Evolutionary conservation across 2,113 vertebrate genomes (phyloP), one percentile per base, ranked within the genome.

Genomic region (Phoxinus phoxinus): DNA sequence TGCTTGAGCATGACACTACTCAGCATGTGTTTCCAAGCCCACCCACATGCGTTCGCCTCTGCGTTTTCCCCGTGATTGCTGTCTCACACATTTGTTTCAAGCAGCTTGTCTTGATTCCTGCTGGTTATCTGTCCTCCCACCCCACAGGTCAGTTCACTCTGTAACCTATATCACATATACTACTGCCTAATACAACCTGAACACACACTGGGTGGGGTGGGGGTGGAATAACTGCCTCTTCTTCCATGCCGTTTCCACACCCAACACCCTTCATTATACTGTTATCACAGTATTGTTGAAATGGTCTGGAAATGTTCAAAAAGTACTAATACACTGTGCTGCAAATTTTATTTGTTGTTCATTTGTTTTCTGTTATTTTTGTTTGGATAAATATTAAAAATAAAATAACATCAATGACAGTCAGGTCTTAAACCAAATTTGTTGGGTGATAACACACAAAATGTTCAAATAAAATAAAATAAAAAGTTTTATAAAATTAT

Each of bases 81-180:
- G 69, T 81, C 58, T 74, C 76, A 75, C 46, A 35, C 74, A 81
- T 27, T 41, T 46, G 21, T 85, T 83, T 69, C 46, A 80, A 83
- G 65, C 79, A 72, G 80, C 74, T 81, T 79, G 37, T 79, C 37
- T 56, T 46, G 41, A 74, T 32, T 71, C 78, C 69, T 81, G 85
- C 78, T 81, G 85, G 35, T 86, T 32, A 67, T 51, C 48, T 56
- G 67, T 83, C 23, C 67, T 72, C 65, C 61, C 44, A 17, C 56
- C 56, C 13, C n/a, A 17, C 41, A 3, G 58, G 61, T 84, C 86
- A 87, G 89, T 69, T 53, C 27, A 65, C 61, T 87, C 83, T 67
- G 86, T 92, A 93, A 94, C 92, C 92, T 93, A 91, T 92, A 93
- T 93, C 93, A 93, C 91, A 90, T 90, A 88, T 89, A 89, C 83